Evolutionary conservation across 2,797 vertebrate species (phyloP), one percentile per base, ranked within the genome.

Genomic region (Phataginus tetradactyla): DNA sequence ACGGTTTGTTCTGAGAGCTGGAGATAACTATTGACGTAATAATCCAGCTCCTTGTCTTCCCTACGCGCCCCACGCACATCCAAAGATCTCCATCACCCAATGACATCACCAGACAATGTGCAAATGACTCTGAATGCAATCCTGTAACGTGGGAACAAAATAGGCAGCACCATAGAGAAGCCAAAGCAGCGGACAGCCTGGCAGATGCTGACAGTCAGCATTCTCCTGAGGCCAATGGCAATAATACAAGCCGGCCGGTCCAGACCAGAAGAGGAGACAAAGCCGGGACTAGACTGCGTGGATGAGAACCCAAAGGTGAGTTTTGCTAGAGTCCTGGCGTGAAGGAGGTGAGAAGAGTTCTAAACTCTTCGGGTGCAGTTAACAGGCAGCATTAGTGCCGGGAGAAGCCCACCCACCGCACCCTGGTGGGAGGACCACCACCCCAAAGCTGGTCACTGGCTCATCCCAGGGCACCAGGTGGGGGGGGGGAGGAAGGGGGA

Each of bases 1-100:
- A 77, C 39, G 29, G 55, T 96, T 95, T 86, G 61, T 88, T 92
- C 39, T 55, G 17, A 57, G 27, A 80, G 11, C 39, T 57, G 7
- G 66, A 89, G 69, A 94, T 27, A 68, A 95, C 68, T 72, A 68
- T 72, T 94, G 89, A 86, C 39, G 27, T 91, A 89, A 63, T 75
- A 81, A 69, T 29, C 61, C 6, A 86, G 23, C n/a, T 87, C 29
- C 29, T 25, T 5, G 4, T 34, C 21, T 34, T 2, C 21, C 17
- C 2, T 32, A 45, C 1, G 13, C 55, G 55, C 7, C 15, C 17
- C n/a, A 37, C 37, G 66, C 63, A n/a, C 42, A 51, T 53, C 55
- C 79, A 71, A 17, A 71, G 57, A 53, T 71, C 34, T 90, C 66
- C 42, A 55, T 49, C 49, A 5, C 32, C 15, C 17, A 34, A 12